These are phyloP conservation scores for Drosophila rellima DNA, from an alignment of 2,888 invertebrate genomes.

Conservation along the genomic window DNA sequence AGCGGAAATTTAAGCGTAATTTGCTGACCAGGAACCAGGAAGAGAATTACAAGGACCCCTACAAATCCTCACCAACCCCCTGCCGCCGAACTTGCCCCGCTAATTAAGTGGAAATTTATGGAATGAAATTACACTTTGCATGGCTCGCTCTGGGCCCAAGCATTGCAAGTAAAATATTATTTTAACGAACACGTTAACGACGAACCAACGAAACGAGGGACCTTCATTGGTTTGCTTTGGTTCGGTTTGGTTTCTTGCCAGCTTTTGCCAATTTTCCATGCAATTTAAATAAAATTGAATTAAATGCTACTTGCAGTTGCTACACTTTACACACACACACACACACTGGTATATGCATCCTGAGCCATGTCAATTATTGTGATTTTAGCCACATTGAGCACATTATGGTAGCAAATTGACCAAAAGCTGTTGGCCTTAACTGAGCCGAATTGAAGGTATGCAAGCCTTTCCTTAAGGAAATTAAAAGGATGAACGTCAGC, in stretches of 20 bases:
- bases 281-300: slow-evolving; percentile 78
- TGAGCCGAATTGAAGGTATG: slow-evolving; percentile 19
- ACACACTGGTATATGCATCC: slow-evolving; percentile 5
- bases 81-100: slow-evolving; percentile 37
- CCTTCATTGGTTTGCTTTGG: slow-evolving; percentile 10
- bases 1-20: slow-evolving; percentile 77
- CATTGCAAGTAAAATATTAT: slow-evolving; percentile 68
- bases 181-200: slow-evolving; percentile 45
- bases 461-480: slow-evolving; percentile 14
- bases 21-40: slow-evolving; percentile 62
- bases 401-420: slow-evolving; percentile 51
- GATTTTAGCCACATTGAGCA: slow-evolving; percentile 51
- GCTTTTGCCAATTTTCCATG: slow-evolving; percentile 64
- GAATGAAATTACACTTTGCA: slow-evolving; percentile 68
- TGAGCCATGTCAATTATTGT: slow-evolving; percentile 53
- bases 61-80: background rate
- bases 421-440: slow-evolving; percentile 36
- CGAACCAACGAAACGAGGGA: slow-evolving; percentile 2
- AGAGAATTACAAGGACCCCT: slow-evolving; percentile 29
- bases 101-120: slow-evolving; percentile 80
- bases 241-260: slow-evolving; percentile 7
- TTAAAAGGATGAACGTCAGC: slow-evolving; percentile 4
- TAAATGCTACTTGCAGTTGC: slow-evolving; percentile 55
- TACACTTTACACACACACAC: slow-evolving; percentile 25
- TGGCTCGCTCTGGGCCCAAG: slow-evolving; percentile 35